These are phyloP conservation scores for Diachasma alloeum DNA, from an alignment of 1,140 invertebrate genomes.

Conservation along the genomic window DNA sequence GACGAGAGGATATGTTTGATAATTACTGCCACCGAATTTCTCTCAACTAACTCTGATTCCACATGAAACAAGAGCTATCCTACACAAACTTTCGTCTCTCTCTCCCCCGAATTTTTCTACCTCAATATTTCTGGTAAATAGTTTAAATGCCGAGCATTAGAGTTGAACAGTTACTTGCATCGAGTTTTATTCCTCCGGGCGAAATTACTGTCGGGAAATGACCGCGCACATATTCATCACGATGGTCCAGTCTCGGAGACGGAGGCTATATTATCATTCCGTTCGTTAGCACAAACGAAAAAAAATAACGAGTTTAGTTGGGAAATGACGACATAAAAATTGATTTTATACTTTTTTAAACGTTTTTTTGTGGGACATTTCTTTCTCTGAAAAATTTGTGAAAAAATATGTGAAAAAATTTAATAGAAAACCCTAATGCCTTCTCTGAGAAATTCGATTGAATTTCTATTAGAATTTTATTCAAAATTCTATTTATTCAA, in stretches of 20 bases:
- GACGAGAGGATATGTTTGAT: neutral
- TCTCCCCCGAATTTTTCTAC: conserved; percentile 44
- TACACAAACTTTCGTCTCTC: conserved; percentile 37
- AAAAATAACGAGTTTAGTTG: neutral
- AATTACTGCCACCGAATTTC: conserved; percentile 47
- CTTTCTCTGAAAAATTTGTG: no score
- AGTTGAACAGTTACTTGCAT: conserved; percentile 2
- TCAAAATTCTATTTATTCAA: no score
- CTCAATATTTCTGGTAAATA: conserved; percentile 37
- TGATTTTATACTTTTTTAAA: no score
- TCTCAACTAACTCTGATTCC: conserved; percentile 20
- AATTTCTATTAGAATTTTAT: no score
- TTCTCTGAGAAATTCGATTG: no score
- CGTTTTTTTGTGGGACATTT: no score
- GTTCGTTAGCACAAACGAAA: neutral
- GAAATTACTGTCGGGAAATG: no score
- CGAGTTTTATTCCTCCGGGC: neutral
- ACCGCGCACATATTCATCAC: conserved; percentile 1
- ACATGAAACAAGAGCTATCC: conserved; percentile 28
- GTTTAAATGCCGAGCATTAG: conserved; percentile 16
- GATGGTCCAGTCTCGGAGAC: neutral
- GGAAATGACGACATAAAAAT: no score
- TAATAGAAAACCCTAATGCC: no score
- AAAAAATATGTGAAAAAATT: no score
- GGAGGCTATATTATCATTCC: neutral